A percentile compares a stretch with the other conserved stretches of the same genome.
phyloP scores from a whole-genome alignment of 2,113 vertebrate genomes.

The Pelobates fuscus region DNA sequence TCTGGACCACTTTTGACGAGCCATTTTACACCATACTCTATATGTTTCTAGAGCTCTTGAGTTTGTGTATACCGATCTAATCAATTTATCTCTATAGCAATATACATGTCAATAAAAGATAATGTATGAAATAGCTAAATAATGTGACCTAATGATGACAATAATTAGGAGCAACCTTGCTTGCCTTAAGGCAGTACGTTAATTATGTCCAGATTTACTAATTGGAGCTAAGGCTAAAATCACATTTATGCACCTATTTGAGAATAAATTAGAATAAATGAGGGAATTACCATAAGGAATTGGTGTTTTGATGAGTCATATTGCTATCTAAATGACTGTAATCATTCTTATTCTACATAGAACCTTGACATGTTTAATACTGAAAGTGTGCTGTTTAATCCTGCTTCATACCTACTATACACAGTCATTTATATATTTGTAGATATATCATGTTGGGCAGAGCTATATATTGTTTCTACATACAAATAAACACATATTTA shows the following conservation, averaged over 20 bases:
- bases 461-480: too few relatives aligned
- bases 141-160: not conserved
- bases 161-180: not conserved
- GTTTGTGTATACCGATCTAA: too few relatives aligned
- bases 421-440: too few relatives aligned
- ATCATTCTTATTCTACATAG: conserved; percentile 35
- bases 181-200: conserved; percentile 33
- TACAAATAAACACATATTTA: too few relatives aligned
- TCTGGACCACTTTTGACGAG: too few relatives aligned
- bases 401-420: not conserved
- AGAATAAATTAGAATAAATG: conserved; percentile 29
- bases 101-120: not conserved
- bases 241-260: conserved; percentile 41
- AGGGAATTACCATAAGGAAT: conserved; percentile 32
- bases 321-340: conserved; percentile 25
- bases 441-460: too few relatives aligned
- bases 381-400: conserved; percentile 33
- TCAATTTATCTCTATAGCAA: not conserved
- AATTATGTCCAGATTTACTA: conserved; percentile 42
- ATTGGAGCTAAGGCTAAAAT: conserved; percentile 24
- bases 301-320: conserved; percentile 19
- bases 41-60: too few relatives aligned
- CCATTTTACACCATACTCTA: too few relatives aligned
- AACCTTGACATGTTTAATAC: conserved; percentile 41
- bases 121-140: not conserved